phyloP scores from a whole-genome alignment of 2,113 vertebrate species.

The Lophochroa leadbeateri region DNA sequence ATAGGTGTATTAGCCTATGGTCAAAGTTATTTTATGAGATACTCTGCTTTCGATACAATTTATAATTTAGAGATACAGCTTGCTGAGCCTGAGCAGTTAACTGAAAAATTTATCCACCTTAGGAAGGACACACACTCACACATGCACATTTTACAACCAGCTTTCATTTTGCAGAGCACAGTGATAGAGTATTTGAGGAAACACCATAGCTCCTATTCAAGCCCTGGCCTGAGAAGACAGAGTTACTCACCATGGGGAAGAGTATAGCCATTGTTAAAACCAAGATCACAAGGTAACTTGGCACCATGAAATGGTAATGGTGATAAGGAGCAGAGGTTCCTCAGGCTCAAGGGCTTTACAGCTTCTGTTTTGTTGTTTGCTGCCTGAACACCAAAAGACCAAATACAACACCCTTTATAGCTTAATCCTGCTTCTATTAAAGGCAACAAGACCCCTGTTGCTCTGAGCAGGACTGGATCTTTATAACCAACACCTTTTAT shows the following conservation, averaged over 20 bases:
- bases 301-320: neutral
- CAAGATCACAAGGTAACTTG: neutral
- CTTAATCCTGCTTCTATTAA: neutral
- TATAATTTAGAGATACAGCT: neutral
- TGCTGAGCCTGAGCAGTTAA: neutral
- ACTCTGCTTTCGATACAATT: neutral
- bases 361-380: neutral
- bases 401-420: neutral
- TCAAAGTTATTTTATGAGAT: neutral
- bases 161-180: neutral
- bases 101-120: neutral
- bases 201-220: neutral
- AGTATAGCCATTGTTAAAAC: neutral
- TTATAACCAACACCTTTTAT: neutral
- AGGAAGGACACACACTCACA: neutral
- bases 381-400: neutral
- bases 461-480: neutral
- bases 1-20: neutral
- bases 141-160: accelerated
- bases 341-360: neutral
- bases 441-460: neutral
- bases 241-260: neutral
- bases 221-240: neutral
- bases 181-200: neutral
- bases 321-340: neutral